phyloP scores from a whole-genome alignment of 2,888 invertebrate genomes.

The Ectropis crepuscularia region DNA sequence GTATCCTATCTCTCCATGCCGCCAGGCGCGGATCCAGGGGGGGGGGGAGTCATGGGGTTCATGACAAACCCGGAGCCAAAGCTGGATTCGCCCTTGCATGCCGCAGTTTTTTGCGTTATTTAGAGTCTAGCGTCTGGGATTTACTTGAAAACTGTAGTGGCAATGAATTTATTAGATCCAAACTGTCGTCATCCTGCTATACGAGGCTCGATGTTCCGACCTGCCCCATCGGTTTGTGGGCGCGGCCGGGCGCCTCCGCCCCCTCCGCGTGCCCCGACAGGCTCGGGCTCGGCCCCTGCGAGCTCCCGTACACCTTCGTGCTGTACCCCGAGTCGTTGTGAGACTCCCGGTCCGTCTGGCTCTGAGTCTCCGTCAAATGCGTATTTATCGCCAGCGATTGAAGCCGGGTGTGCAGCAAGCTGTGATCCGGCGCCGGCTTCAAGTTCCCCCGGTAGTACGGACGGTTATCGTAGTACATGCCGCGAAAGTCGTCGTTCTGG shows the following conservation, averaged over 20 bases:
- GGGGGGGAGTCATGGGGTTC: too few relatives aligned
- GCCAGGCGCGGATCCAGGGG: too few relatives aligned
- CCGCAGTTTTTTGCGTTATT: too few relatives aligned
- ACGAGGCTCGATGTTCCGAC: constrained; percentile 88
- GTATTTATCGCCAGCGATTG: constrained; percentile 81
- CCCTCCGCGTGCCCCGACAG: constrained; percentile 85
- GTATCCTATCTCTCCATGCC: too few relatives aligned
- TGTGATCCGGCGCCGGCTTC: constrained; percentile 72
- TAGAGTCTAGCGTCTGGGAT: too few relatives aligned
- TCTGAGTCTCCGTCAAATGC: constrained; percentile 76
- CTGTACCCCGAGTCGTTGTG: constrained; percentile 95
- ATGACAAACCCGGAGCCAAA: too few relatives aligned
- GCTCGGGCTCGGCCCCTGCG: constrained; percentile 91
- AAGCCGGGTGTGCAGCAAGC: constrained; percentile 73
- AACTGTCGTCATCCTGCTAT: too few relatives aligned
- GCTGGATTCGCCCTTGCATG: too few relatives aligned
- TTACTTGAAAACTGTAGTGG: too few relatives aligned
- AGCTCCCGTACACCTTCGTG: constrained; percentile 91
- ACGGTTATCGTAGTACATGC: constrained; percentile 71
- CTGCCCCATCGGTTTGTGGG: constrained; percentile 67
- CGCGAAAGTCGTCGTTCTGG: constrained; percentile 74
- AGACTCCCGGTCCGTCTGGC: constrained; percentile 86
- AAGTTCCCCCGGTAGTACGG: constrained; percentile 55
- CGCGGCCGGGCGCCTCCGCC: constrained; percentile 28
- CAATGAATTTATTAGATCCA: too few relatives aligned